Conservation (phyloP, 2,888 invertebrate species). For the Phortica okadai region DNA sequence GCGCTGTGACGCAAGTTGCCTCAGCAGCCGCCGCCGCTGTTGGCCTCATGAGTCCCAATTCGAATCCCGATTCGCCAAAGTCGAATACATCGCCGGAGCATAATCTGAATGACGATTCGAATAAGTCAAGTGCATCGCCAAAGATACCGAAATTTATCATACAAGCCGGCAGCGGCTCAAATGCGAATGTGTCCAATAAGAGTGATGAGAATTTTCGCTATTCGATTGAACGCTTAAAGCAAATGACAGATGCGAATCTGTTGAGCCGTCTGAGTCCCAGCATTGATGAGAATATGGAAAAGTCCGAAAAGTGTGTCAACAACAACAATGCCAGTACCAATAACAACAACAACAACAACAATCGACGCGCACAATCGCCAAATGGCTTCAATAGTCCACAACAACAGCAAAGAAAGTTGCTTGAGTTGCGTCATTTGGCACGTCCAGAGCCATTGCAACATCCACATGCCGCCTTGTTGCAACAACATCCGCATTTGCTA, state of each 20-base stretch:
- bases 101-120: slow-evolving; percentile 8
- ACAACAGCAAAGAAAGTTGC: slow-evolving; percentile 66
- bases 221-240: slow-evolving; percentile 75
- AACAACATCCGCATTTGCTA: slow-evolving; percentile 71
- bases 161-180: slow-evolving; percentile 27
- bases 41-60: slow-evolving; percentile 74
- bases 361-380: slow-evolving; percentile 59
- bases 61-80: slow-evolving; percentile 75
- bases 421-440: slow-evolving; percentile 71
- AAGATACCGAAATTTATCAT: slow-evolving; percentile 71
- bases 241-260: slow-evolving; percentile 72
- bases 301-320: slow-evolving; percentile 53
- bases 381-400: slow-evolving; percentile 51
- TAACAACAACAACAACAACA: slow-evolving; percentile 46
- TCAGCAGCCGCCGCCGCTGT: slow-evolving; percentile 53
- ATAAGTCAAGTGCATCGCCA: slow-evolving; percentile 48
- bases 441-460: slow-evolving; percentile 74
- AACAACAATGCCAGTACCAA: slow-evolving; percentile 52
- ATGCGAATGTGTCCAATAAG: slow-evolving; percentile 42
- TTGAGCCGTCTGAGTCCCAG: slow-evolving; percentile 74
- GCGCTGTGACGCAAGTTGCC: slow-evolving; percentile 41
- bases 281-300: slow-evolving; percentile 52
- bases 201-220: slow-evolving; percentile 69
- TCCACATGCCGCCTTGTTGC: slow-evolving; percentile 70
- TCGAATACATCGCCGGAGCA: slow-evolving; percentile 73